These are phyloP conservation scores for Clupea harengus DNA, from an alignment of 2,113 vertebrate species.

Conservation along the genomic window DNA sequence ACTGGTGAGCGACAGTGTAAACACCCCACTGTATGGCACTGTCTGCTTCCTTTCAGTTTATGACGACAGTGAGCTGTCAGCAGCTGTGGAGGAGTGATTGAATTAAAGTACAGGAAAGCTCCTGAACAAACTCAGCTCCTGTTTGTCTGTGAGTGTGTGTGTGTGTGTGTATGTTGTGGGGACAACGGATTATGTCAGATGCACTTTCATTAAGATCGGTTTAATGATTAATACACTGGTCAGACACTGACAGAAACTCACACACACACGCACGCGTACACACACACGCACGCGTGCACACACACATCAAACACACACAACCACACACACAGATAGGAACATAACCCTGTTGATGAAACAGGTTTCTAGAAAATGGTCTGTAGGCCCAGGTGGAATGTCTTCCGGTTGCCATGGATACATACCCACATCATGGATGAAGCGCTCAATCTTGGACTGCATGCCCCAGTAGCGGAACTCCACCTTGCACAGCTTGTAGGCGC, in stretches of 20 bases:
- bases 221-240: neutral
- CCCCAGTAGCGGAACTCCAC: conserved; percentile 99
- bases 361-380: too few relatives aligned
- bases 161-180: neutral
- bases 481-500: conserved; percentile 98
- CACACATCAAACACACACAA: neutral
- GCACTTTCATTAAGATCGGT: neutral
- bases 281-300: neutral
- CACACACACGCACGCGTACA: neutral
- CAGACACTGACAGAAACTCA: neutral
- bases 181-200: neutral
- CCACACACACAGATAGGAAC: neutral
- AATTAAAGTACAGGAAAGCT: neutral
- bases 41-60: neutral
- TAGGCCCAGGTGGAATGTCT: neutral
- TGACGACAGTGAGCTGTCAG: neutral
- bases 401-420: conserved; percentile 52
- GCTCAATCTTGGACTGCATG: conserved; percentile 98
- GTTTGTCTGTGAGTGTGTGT: neutral
- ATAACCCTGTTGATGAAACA: too few relatives aligned
- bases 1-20: neutral
- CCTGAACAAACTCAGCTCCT: neutral
- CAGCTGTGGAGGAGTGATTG: neutral
- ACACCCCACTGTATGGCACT: neutral
- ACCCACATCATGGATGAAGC: conserved; percentile 98